These are phyloP conservation scores for Microplitis mediator DNA, from an alignment of 1,140 invertebrate genomes.

Conservation along the genomic window DNA sequence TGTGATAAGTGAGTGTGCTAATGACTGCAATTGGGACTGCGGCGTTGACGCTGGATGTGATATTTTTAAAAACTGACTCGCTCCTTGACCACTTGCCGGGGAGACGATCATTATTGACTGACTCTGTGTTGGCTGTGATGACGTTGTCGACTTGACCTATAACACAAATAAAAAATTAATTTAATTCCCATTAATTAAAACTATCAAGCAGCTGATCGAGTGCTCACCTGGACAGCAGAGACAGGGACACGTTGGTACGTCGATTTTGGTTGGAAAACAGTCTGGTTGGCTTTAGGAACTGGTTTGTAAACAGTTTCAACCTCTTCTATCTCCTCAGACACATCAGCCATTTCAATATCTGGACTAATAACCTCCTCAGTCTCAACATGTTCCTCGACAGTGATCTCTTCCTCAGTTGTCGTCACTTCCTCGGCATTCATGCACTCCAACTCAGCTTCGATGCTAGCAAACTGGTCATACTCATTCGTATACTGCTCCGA, in stretches of 20 bases:
- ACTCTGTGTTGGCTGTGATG: constrained; percentile 47
- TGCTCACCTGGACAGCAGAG: background rate
- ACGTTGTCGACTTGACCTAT: constrained; percentile 50
- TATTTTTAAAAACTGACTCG: constrained; percentile 60
- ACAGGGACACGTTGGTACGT: constrained; percentile 53
- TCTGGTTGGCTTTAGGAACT: constrained; percentile 52
- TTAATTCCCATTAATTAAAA: background rate
- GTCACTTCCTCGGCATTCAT: constrained; percentile 60
- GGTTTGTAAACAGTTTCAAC: constrained; percentile 54
- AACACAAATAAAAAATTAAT: constrained; percentile 3
- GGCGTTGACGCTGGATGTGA: constrained; percentile 58
- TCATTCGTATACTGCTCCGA: constrained; percentile 52
- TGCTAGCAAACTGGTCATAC: constrained; percentile 57
- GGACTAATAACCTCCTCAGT: constrained; percentile 45
- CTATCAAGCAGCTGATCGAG: too few relatives aligned
- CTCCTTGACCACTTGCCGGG: constrained; percentile 53
- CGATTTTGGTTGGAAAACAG: constrained; percentile 58
- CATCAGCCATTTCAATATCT: constrained; percentile 55
- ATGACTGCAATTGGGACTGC: constrained; percentile 53
- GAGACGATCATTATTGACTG: constrained; percentile 61
- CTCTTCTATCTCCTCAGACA: constrained; percentile 42
- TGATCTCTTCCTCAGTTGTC: constrained; percentile 46
- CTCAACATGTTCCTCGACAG: constrained; percentile 19
- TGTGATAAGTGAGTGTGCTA: constrained; percentile 58
- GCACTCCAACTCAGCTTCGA: constrained; percentile 59